These are phyloP conservation scores for Mizuhopecten yessoensis DNA, from an alignment of 1,140 invertebrate genomes.

Conservation along the genomic window DNA sequence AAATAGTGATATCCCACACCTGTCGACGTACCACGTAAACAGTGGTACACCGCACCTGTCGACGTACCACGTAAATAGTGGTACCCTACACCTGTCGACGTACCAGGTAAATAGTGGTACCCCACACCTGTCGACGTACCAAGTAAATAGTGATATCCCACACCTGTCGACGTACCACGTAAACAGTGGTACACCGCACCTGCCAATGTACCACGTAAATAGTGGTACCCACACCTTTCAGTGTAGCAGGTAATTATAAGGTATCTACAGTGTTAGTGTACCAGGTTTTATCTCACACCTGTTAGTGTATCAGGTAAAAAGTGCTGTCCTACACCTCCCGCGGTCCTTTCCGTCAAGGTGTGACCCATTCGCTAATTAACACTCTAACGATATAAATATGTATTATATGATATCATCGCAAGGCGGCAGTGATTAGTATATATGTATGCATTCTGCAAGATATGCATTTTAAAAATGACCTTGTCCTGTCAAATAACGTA, in stretches of 20 bases:
- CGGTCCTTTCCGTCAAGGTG: neutral
- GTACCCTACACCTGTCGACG: neutral
- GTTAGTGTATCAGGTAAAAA: neutral
- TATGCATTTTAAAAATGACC: neutral
- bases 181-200: neutral
- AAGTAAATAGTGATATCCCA: neutral
- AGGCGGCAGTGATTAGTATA: neutral
- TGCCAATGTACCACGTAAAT: neutral
- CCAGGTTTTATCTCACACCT: neutral
- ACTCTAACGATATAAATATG: no score
- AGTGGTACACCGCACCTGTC: neutral
- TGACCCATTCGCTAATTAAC: neutral
- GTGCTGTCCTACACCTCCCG: neutral
- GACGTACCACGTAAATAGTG: neutral
- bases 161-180: neutral
- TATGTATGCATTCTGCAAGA: neutral
- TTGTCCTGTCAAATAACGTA: slow-evolving; percentile 24
- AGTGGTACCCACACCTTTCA: neutral
- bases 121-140: neutral
- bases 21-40: neutral
- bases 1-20: neutral
- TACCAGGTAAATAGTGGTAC: neutral
- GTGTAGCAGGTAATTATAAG: neutral
- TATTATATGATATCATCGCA: neutral
- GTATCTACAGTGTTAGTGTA: neutral